phyloP scores from a whole-genome alignment of 2,888 invertebrate species.

The Tipula unca region DNA sequence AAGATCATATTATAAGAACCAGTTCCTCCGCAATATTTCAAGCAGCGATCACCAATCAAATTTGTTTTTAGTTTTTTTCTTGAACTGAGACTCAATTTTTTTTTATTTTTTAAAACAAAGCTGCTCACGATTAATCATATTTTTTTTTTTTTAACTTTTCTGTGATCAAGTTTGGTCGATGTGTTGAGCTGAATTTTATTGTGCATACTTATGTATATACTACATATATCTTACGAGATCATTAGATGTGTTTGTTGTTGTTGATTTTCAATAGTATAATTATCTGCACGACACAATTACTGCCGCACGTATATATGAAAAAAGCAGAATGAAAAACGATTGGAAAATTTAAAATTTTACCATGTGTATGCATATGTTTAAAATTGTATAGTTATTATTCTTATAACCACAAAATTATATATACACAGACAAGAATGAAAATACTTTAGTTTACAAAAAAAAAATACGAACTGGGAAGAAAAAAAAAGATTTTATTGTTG shows the following conservation, averaged over 20 bases:
- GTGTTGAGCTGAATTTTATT: neutral
- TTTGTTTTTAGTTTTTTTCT: neutral
- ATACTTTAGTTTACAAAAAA: neutral
- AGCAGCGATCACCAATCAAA: neutral
- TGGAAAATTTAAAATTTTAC: neutral
- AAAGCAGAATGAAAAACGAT: neutral
- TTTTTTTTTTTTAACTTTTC: neutral
- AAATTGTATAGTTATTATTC: neutral
- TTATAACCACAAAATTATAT: neutral
- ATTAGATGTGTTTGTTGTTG: neutral
- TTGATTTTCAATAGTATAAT: neutral
- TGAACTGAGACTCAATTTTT: neutral
- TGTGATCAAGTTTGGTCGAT: neutral
- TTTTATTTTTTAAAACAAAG: neutral
- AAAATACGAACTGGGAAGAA: neutral
- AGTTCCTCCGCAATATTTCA: neutral
- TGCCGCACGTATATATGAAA: neutral
- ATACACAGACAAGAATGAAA: neutral
- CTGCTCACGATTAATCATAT: slow-evolving; percentile 8
- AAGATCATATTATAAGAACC: neutral
- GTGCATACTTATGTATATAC: neutral
- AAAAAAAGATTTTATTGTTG: neutral
- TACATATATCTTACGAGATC: neutral
- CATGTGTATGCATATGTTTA: neutral
- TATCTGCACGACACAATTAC: neutral